Evolutionary conservation across 2,888 invertebrate species (phyloP).

Genomic region (Drosophila subquinaria): DNA sequence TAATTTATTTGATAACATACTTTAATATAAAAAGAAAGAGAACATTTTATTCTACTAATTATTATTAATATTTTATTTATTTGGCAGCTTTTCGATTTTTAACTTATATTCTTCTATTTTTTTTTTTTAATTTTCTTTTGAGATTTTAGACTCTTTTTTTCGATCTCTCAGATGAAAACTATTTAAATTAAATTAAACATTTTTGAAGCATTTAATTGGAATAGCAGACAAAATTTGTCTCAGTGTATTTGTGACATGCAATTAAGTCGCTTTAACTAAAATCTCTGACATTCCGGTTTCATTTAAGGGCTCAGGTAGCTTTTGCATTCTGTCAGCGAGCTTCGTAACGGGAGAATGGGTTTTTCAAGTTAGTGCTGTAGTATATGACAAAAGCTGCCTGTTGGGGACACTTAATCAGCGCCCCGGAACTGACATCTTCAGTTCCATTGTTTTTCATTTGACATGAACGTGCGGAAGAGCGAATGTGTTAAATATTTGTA

Average conservation of each 20-base stretch:
- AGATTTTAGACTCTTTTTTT: too few species aligned
- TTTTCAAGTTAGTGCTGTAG: constrained; percentile 38
- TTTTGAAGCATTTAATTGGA: neutral
- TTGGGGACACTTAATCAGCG: constrained; percentile 49
- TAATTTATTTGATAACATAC: too few species aligned
- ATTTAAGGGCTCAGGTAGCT: constrained; percentile 31
- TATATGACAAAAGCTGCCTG: constrained; percentile 63
- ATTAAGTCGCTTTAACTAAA: constrained; percentile 56
- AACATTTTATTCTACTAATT: too few species aligned
- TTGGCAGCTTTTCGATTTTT: too few species aligned
- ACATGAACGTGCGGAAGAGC: constrained; percentile 83
- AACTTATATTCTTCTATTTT: too few species aligned
- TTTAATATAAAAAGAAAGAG: too few species aligned
- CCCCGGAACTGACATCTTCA: constrained; percentile 62
- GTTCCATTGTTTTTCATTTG: constrained; percentile 66
- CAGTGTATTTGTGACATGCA: constrained; percentile 35
- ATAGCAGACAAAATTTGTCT: constrained; percentile 9
- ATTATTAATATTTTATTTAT: too few species aligned
- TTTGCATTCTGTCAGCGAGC: constrained; percentile 7
- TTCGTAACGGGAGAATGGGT: neutral
- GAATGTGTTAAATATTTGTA: constrained; percentile 58
- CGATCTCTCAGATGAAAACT: too few species aligned
- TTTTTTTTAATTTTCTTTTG: too few species aligned
- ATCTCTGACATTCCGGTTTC: constrained; percentile 38
- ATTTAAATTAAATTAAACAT: neutral